Evolutionary conservation across 2,113 vertebrate species (phyloP), one percentile per base, ranked within the genome.

Genomic region (Eubucco bourcierii): DNA sequence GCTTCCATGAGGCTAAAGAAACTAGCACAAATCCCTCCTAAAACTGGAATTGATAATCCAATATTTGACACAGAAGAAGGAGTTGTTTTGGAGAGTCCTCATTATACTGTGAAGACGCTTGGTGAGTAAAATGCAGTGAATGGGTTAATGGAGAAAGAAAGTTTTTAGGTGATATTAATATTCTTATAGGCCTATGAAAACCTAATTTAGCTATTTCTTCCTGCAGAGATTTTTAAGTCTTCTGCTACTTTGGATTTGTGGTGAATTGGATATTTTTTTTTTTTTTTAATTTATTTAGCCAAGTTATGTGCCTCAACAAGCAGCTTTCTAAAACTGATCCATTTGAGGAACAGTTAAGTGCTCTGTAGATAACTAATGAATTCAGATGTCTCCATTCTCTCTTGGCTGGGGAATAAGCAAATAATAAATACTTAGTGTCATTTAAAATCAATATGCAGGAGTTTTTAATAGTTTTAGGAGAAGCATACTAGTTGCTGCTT

Each of bases 31-130:
- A 97, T 98, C 93, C 98, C 98, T 96, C 98, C 99, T 74, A 99
- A 98, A 95, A 98, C 98, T 96, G 99, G 98, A 97, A 98, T 99
- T 90, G 99, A 99, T 97, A 99, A 99, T 93, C 99, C 99, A 71
- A 99, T 98, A 87, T 99, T 99, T 91, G 98, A 99, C 67, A 98
- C 97, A 28, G 98, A 98, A 77, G 98, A 99, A 97, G 98, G 97
- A 88, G 93, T 98, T 95, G 90, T 95, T 86, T 95, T 97, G 93
- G 97, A 97, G 91, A 98, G 97, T 96, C 97, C 98, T 96, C 98
- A 97, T 96, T 97, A 94, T 79, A 93, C 90, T 95, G 97, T 98
- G 75, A 98, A 98, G 95, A 94, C 97, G 84, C 71, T 98, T 96
- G 98, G 98, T 97, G 95, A 84, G 97, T 97, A 95, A 95, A 95